Evolutionary conservation across 2,797 vertebrate species (phyloP), one percentile per base, ranked within the genome.

Genomic region (Peromyscus attwateri): DNA sequence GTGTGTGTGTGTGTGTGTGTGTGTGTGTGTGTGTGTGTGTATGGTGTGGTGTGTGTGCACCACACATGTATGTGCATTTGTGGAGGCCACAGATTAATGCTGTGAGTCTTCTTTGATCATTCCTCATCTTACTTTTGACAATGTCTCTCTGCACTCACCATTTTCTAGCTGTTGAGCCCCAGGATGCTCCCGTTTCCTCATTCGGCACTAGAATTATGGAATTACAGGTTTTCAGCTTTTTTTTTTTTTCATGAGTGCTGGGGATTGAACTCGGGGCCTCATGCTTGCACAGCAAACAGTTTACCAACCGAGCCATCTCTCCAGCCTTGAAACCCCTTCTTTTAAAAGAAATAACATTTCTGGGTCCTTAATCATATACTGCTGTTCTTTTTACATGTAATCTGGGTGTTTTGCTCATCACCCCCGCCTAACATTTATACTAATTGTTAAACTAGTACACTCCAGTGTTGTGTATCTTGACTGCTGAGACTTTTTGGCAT

Each of bases 341-440:
- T 75, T 89, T 89, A 43, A 89, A 93, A 92, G 83, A 70, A 90
- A 40, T 40, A 68, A 46, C 68, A 66, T 83, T 14, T 31, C 37
- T 7, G 11, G 7, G 17, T 71, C 49, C 27, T 92, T 80, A 57
- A 80, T 75, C 40, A 29, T 11, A 4, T 12, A 31, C n/a, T 73
- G 43, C 21, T 77, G 2, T 17, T 92, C 34, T 96, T 60, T 92
- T 87, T 82, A 60, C 94, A 93, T 80, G 68, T 87, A 70, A 16
- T 66, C 60, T 46, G 62, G 49, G 3, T 91, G 57, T 92, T 92
- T 95, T 92, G 29, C 11, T 92, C 37, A 71, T 84, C 17, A 0
- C 52, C 37, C 2, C 1, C 27, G 31, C 66, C 23, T 52, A 16
- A 13, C 29, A 31, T 87, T 68, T 49, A 2, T n/a, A 16, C 49